Conservation (phyloP, 2,888 invertebrate species). For the Alitta virens region DNA sequence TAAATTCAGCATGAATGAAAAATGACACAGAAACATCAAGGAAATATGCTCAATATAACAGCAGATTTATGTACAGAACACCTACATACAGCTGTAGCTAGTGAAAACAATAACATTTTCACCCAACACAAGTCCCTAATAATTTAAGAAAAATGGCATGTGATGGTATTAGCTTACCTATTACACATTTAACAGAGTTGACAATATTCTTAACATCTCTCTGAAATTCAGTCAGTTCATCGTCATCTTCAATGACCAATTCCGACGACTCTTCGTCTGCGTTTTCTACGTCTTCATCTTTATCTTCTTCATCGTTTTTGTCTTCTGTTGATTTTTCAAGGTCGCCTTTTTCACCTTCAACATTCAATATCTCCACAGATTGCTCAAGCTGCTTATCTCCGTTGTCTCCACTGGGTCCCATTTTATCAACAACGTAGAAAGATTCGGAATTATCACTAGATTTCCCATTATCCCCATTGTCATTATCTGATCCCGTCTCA, state of each 20-base stretch:
- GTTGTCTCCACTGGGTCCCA: neutral
- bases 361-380: conserved; percentile 9
- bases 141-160: no score
- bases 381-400: neutral
- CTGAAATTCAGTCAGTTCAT: conserved; percentile 13
- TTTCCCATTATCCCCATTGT: neutral
- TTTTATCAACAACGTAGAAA: conserved; percentile 4
- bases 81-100: no score
- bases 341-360: conserved; percentile 25
- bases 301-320: neutral
- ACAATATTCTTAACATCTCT: conserved; percentile 21
- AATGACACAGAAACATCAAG: no score
- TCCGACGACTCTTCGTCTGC: neutral
- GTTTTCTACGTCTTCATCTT: neutral
- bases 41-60: no score
- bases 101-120: no score
- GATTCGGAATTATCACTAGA: neutral
- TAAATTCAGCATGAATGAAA: no score
- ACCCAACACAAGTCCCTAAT: no score
- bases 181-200: conserved; percentile 41
- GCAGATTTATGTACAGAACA: no score
- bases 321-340: conserved; percentile 15
- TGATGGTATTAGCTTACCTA: no score
- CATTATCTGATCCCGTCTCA: neutral
- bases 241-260: conserved; percentile 12